These are phyloP conservation scores for Ophion slaviceki DNA, from an alignment of 2,888 invertebrate genomes.

Conservation along the genomic window DNA sequence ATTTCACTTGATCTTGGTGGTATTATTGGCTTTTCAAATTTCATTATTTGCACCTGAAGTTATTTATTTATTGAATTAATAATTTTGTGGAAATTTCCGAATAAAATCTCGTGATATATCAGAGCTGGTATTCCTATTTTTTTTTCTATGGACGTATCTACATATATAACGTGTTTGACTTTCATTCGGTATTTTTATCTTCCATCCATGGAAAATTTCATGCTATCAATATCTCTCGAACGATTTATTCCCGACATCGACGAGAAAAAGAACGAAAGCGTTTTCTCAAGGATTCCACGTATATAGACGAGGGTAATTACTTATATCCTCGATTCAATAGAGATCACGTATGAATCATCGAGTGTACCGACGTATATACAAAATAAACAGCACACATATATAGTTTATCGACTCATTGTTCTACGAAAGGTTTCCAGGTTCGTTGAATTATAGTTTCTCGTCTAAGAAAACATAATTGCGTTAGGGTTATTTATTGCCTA, in stretches of 20 bases:
- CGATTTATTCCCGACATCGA: constrained; percentile 31
- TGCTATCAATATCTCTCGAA: not conserved
- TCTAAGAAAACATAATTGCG: constrained; percentile 74
- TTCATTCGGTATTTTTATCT: not conserved
- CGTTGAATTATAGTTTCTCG: constrained; percentile 68
- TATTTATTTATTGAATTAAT: no score
- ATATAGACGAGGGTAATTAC: constrained; percentile 45
- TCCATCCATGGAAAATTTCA: not conserved
- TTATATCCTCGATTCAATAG: constrained; percentile 57
- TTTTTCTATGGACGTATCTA: no score
- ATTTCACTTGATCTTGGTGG: no score
- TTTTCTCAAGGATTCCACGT: constrained; percentile 28
- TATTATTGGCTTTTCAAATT: no score
- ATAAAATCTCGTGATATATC: no score
- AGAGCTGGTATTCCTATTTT: no score
- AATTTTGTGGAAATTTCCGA: no score
- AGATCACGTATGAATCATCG: constrained; percentile 62
- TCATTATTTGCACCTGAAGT: no score
- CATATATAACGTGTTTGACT: no score
- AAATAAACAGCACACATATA: constrained; percentile 19
- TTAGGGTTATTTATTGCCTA: constrained; percentile 75
- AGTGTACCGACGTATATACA: constrained; percentile 21
- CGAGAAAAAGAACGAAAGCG: constrained; percentile 5
- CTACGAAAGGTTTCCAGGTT: constrained; percentile 54
- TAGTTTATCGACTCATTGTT: constrained; percentile 65